Conservation (phyloP, 2,797 vertebrate genomes). For the Choloepus didactylus region DNA sequence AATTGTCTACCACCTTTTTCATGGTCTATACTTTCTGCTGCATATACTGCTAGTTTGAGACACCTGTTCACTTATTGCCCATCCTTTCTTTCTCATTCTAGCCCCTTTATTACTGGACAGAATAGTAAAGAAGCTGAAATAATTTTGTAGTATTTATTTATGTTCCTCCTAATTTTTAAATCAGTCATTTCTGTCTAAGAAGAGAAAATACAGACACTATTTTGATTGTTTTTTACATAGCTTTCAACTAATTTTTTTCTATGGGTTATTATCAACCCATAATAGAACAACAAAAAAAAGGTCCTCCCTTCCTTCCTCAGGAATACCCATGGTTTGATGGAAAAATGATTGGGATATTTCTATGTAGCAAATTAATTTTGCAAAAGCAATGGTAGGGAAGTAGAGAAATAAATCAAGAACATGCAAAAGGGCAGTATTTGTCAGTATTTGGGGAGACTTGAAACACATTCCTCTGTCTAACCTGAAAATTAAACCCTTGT, state of each 20-base stretch:
- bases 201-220: conserved; percentile 37
- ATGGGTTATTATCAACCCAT: background rate
- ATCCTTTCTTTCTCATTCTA: background rate
- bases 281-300: background rate
- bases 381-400: conserved; percentile 47
- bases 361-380: conserved; percentile 64
- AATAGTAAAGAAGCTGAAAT: conserved; percentile 5
- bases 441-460: conserved; percentile 59
- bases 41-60: background rate
- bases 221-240: conserved; percentile 19
- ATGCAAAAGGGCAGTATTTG: conserved; percentile 52
- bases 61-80: background rate
- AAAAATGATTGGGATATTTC: conserved; percentile 62
- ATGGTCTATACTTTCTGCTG: background rate
- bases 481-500: conserved; percentile 70
- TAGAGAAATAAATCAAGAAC: conserved; percentile 68
- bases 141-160: background rate
- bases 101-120: background rate
- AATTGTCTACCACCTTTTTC: background rate
- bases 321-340: conserved; percentile 24
- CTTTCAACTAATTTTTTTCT: background rate
- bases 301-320: background rate
- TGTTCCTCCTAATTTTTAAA: conserved; percentile 13
- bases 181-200: conserved; percentile 35
- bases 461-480: conserved; percentile 64